Base-by-base conservation (phyloP, 2,888 invertebrate species). In the Melangyna quadrimaculata region DNA sequence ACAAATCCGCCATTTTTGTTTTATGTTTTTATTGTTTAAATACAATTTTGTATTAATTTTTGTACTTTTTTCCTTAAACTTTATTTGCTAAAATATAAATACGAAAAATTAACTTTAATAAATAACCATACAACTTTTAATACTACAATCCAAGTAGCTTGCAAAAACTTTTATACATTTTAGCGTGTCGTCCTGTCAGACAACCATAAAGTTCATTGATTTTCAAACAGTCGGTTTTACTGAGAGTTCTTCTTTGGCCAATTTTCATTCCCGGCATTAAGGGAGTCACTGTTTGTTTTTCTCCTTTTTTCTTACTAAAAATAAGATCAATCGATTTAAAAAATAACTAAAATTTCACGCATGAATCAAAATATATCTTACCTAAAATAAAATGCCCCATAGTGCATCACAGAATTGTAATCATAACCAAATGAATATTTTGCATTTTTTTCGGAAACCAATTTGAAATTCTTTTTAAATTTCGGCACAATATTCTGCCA, bases 371-470 rank as follows among this genome's bases (percentile, higher is more conserved):
- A 29, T 27, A 6, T 0, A 53, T 27, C 40, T 57, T 7, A 88
- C 87, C 87, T 88, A 89, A 95, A 95, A 90, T 94, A 95, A 88
- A 93, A 93, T 87, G 93, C 93, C 2, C 95, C 95, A 88, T 97
- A 97, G 90, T 97, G 97, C 96, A 96, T 96, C 37, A 96, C 95
- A 12, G 95, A 95, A 87, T 95, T 94, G 89, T 95, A 96, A 90
- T 96, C 96, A 89, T 97, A 97, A 75, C 95, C 95, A 90, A 95
- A 95, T 63, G 93, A 93, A 89, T 94, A 94, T 7, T 94, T 94
- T 7, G 95, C 95, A 87, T 95, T 94, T 67, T 94, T 93, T 40
- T 94, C 91, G 63, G 94, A 94, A 87, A 95, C 94, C 67, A 95
- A 94, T 84, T 94, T 94, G 88, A 95, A 95, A 89, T 95, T 95